These are phyloP conservation scores for Pseudomyrmex gracilis DNA, from an alignment of 1,140 invertebrate species.

Conservation along the genomic window DNA sequence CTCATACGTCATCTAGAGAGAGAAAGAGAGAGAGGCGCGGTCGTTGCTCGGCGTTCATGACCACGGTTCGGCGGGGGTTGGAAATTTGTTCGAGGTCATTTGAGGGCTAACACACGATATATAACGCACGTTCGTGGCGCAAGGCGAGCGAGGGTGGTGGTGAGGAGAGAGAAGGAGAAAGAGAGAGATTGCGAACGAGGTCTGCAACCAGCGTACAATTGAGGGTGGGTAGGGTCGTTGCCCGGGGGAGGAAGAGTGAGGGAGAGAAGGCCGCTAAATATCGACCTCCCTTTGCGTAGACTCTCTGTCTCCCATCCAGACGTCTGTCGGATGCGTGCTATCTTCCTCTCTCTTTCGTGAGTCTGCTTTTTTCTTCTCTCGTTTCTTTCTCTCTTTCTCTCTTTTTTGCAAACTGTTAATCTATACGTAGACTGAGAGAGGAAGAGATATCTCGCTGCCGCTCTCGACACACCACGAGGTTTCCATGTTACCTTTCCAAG, in stretches of 20 bases:
- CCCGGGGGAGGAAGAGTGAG: not conserved
- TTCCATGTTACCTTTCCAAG: slow-evolving; percentile 75
- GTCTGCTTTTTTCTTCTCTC: slow-evolving; percentile 53
- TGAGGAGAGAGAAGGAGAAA: not conserved
- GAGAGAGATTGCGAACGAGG: not conserved
- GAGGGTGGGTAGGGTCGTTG: slow-evolving; percentile 58
- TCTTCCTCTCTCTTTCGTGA: slow-evolving; percentile 54
- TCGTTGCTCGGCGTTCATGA: slow-evolving; percentile 56
- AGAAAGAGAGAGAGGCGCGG: not conserved
- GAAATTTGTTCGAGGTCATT: slow-evolving; percentile 33
- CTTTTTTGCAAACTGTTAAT: slow-evolving; percentile 63
- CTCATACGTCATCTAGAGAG: not conserved
- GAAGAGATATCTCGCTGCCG: slow-evolving; percentile 43
- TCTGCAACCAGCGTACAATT: slow-evolving; percentile 10
- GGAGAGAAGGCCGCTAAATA: slow-evolving; percentile 80
- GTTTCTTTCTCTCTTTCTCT: slow-evolving; percentile 17
- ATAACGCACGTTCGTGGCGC: slow-evolving; percentile 29
- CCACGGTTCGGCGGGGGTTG: slow-evolving; percentile 45
- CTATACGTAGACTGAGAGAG: slow-evolving; percentile 59
- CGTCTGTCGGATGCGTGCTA: slow-evolving; percentile 69
- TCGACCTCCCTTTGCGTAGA: slow-evolving; percentile 79
- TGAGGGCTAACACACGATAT: slow-evolving; percentile 59
- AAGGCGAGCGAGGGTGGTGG: slow-evolving; percentile 3
- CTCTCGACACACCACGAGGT: slow-evolving; percentile 70
- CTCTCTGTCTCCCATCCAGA: slow-evolving; percentile 73